Evolutionary conservation across 1,140 invertebrate species (phyloP), one percentile per base, ranked within the genome.

Genomic region (Caenorhabditis latens): DNA sequence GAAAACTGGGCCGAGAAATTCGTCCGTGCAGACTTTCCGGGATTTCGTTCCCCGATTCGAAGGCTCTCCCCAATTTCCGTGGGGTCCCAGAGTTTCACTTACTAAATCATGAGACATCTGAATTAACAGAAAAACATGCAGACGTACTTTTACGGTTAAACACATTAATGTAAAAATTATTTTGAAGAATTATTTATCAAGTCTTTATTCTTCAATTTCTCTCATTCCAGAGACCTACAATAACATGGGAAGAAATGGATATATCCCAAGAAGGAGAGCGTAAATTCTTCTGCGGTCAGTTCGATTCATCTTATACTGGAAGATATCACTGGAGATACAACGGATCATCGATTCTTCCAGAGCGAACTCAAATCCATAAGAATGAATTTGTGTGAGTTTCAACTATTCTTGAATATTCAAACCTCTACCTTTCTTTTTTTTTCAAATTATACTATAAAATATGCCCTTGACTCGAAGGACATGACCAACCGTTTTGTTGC

Each of bases 291-390:
- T 86, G 85, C 24, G 63, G 67, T n/a, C 48, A 86, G 16, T 86
- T 86, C 67, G 85, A 86, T 55, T n/a, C n/a, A 8, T 58, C 50
- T 1, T 79, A 79, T 67, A 48, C 67, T 21, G 85, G 85, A 21
- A 32, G 85, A 42, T 86, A 79, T 43, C 85, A 86, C 24, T 86
- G 85, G 85, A 53, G 85, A 79, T 86, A 57, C 67, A 86, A 86
- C n/a, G 85, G 85, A 40, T 86, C 85, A 14, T 79, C 67, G n/a
- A 50, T 86, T 19, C 67, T 86, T 65, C 85, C 85, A 11, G 85
- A 86, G 32, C 43, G 67, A 57, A 86, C 85, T 53, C 85, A 86
- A 46, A 86, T 86, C 14, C 85, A 86, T 63, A 46, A 67, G 21
- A 79, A 79, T 21, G 50, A 71, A 48, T 63, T 86, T 57, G 79